phyloP scores from a whole-genome alignment of 2,888 invertebrate genomes.

The Nymphalis urticae region DNA sequence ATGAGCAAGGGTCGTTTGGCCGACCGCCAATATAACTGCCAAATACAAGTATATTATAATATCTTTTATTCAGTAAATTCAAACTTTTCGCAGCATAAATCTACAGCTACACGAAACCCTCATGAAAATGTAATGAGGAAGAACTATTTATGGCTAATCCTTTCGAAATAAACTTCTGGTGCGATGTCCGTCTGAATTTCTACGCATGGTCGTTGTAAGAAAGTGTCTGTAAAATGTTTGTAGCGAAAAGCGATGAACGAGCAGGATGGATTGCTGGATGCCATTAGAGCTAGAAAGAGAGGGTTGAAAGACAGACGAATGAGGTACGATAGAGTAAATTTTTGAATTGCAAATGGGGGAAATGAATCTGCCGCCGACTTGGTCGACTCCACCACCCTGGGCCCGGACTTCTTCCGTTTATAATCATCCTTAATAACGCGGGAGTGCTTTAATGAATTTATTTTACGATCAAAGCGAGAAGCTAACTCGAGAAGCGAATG shows the following conservation, averaged over 20 bases:
- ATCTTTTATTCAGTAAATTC: slow-evolving; percentile 79
- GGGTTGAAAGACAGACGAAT: slow-evolving; percentile 49
- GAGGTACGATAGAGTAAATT: slow-evolving; percentile 66
- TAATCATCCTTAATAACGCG: slow-evolving; percentile 75
- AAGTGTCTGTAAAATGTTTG: slow-evolving; percentile 62
- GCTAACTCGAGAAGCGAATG: slow-evolving; percentile 48
- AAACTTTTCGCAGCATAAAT: slow-evolving; percentile 79
- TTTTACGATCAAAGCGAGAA: slow-evolving; percentile 67
- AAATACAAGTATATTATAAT: slow-evolving; percentile 57
- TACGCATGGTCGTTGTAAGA: slow-evolving; percentile 61
- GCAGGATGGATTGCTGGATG: slow-evolving; percentile 46
- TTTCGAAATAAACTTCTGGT: slow-evolving; percentile 74
- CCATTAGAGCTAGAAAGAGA: slow-evolving; percentile 50
- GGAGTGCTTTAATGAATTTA: slow-evolving; percentile 75
- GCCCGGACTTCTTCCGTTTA: slow-evolving; percentile 63
- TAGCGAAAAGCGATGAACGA: slow-evolving; percentile 56
- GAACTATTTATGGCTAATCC: slow-evolving; percentile 81
- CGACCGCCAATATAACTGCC: slow-evolving; percentile 64
- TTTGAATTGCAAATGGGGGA: slow-evolving; percentile 80
- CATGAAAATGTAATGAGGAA: slow-evolving; percentile 79
- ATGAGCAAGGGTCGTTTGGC: slow-evolving; percentile 65
- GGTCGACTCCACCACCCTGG: slow-evolving; percentile 57
- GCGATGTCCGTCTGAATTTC: slow-evolving; percentile 59
- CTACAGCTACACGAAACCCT: slow-evolving; percentile 68
- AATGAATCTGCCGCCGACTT: slow-evolving; percentile 71